These are phyloP conservation scores for Gibbula magus DNA, from an alignment of 2,888 invertebrate genomes.

Conservation along the genomic window DNA sequence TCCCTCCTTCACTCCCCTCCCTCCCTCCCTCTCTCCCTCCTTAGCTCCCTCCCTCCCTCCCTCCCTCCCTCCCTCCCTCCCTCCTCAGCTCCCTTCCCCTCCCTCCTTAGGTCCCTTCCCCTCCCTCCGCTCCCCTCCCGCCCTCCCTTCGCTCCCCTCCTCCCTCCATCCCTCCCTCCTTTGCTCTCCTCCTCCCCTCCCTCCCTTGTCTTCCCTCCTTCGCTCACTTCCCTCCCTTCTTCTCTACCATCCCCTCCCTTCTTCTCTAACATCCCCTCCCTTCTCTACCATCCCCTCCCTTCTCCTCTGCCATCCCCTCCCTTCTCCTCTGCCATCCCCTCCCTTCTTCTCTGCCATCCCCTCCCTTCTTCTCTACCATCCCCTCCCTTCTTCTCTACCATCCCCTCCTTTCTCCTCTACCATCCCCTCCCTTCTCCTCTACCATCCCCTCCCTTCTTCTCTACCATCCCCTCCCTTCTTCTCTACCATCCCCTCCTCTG, in stretches of 20 bases:
- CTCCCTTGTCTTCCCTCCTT: not conserved
- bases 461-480: not conserved
- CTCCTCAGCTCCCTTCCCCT: not conserved
- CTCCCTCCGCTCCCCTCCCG: constrained; percentile 13
- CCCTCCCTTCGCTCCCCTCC: constrained; percentile 7
- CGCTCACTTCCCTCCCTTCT: not conserved
- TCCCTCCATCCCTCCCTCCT: constrained; percentile 10
- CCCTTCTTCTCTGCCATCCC: not conserved
- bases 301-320: not conserved
- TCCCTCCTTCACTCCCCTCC: no score
- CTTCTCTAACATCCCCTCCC: not conserved
- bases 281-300: not conserved
- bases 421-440: not conserved
- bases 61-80: not conserved
- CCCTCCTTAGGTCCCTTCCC: not conserved
- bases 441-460: not conserved
- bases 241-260: not conserved
- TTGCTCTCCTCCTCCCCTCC: not conserved
- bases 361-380: not conserved
- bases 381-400: not conserved
- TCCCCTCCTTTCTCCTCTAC: not conserved
- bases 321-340: not conserved
- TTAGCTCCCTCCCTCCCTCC: not conserved
- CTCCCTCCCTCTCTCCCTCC: no score
- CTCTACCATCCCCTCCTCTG: not conserved